Percentiles rank a stretch among this genome's conserved stretches.
phyloP scores from a whole-genome alignment of 2,113 vertebrate species.

The Talpa occidentalis region DNA sequence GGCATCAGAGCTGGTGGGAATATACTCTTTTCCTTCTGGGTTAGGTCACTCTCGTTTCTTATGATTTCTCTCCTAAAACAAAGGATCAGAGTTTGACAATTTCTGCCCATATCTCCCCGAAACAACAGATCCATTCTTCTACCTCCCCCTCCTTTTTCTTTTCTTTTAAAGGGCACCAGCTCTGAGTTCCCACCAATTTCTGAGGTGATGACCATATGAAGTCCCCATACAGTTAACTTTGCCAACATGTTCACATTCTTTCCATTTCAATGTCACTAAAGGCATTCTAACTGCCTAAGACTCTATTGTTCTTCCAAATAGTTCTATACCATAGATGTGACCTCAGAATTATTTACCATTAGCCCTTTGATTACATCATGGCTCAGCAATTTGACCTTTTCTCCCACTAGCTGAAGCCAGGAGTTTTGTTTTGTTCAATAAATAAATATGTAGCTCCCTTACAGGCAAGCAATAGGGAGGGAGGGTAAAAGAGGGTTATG shows the following conservation, averaged over 20 bases:
- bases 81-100: background rate
- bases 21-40: background rate
- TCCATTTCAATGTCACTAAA: constrained; percentile 29
- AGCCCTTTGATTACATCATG: constrained; percentile 64
- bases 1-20: constrained; percentile 6
- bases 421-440: constrained; percentile 64
- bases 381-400: constrained; percentile 65
- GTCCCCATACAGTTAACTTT: background rate
- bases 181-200: constrained; percentile 14
- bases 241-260: constrained; percentile 51
- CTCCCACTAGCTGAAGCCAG: constrained; percentile 41
- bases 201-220: constrained; percentile 40
- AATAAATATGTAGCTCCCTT: constrained; percentile 64
- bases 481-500: background rate
- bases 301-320: constrained; percentile 32
- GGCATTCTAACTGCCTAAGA: constrained; percentile 25
- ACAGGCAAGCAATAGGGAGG: constrained; percentile 28
- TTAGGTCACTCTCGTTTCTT: constrained; percentile 29
- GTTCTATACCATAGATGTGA: constrained; percentile 54
- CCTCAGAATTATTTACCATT: constrained; percentile 52
- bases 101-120: constrained; percentile 13
- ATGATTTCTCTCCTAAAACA: constrained; percentile 33
- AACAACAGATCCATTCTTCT: constrained; percentile 52
- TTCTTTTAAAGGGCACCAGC: constrained; percentile 4
- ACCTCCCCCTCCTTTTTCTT: background rate